Base-by-base conservation (phyloP, 2,797 vertebrate species). In the Brachyalestes nurse region DNA sequence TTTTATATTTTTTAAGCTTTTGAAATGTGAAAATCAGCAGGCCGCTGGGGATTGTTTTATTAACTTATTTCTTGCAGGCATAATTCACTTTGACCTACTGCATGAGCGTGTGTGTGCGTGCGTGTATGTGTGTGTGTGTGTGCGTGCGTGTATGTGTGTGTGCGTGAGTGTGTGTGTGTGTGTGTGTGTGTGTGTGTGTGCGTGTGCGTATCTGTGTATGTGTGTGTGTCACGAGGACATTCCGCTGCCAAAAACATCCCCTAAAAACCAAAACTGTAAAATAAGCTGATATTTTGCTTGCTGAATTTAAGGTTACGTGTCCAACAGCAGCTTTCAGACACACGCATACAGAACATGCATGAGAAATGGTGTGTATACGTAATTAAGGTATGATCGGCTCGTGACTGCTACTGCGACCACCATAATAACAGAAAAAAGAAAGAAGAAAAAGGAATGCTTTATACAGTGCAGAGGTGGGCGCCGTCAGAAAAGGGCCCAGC, bases 1-100 rank as follows among this genome's bases (percentile, higher is more conserved):
- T 97, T 97, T 96, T 94, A 93, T 94, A 96, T 96, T 95, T 49
- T 95, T 93, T 93, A 94, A 93, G 93, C 89, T 92, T 92, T 95
- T 93, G 93, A 94, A 95, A 96, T 89, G 92, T 94, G 95, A 95
- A 96, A 95, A 94, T 95, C 93, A 93, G 93, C 94, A 92, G 90
- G 92, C 91, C 62, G 90, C 93, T 23, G 94, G 88, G 91, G 94
- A 95, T 94, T 89, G 91, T 90, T 96, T 94, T 93, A 94, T 95
- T 95, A 95, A 96, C 95, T 93, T 94, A 92, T 95, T 95, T 96
- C 95, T 96, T 86, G 92, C 91, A 95, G 95, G 94, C 89, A 93
- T 95, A 94, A 94, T 93, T 95, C 91, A 90, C 89, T 93, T 91
- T 91, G 92, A n/a, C 74, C 64, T 49, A 21, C 74, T 51, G 38